Percentiles rank a stretch among this genome's conserved stretches.
phyloP scores from a whole-genome alignment of 2,888 invertebrate species.

The Entomobrya multifasciata region DNA sequence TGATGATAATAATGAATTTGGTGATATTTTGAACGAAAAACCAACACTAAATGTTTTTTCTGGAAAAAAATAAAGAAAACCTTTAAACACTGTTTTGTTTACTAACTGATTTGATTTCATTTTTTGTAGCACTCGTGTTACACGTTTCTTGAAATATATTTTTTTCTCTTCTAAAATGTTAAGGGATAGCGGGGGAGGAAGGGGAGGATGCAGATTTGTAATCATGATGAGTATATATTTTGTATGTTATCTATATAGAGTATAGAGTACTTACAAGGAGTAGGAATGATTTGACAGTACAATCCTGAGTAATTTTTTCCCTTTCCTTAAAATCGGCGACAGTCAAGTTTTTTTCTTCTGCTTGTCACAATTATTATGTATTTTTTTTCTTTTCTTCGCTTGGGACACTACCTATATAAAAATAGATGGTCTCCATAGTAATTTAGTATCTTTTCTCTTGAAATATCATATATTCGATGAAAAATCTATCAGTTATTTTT shows the following conservation, averaged over 20 bases:
- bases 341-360: conserved; percentile 37
- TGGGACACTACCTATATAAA: conserved; percentile 74
- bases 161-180: no score
- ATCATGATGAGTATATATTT: conserved; percentile 47
- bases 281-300: conserved; percentile 69
- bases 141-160: no score
- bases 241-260: no score
- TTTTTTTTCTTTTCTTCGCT: conserved; percentile 28
- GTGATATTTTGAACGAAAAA: no score
- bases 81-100: no score
- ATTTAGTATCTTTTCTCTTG: conserved; percentile 53
- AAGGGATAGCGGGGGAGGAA: neutral
- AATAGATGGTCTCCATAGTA: conserved; percentile 71
- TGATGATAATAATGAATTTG: no score
- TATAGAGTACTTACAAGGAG: conserved; percentile 39
- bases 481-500: conserved; percentile 57
- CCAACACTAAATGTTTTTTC: no score
- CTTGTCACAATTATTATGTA: conserved; percentile 32
- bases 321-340: conserved; percentile 53
- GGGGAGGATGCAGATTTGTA: neutral
- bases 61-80: no score
- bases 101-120: conserved; percentile 50
- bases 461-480: conserved; percentile 55
- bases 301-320: conserved; percentile 68
- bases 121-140: conserved; percentile 51